Conservation (phyloP, 2,888 invertebrate genomes). For the Iselma pallidipennis region DNA sequence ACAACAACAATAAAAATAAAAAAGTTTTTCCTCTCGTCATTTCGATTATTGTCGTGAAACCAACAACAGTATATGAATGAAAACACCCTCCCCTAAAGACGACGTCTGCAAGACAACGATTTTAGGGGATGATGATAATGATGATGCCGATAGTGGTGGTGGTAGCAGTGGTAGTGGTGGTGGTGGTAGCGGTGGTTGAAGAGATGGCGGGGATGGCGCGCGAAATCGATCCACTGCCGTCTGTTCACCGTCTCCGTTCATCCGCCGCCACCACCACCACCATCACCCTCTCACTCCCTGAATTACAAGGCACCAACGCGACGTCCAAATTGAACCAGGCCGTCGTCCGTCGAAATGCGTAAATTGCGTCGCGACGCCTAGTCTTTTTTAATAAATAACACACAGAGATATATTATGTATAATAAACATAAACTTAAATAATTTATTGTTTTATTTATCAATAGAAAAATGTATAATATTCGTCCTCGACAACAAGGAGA, state of each 20-base stretch:
- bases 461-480: not conserved
- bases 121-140: no score
- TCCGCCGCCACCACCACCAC: not conserved
- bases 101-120: no score
- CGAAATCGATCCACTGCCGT: not conserved
- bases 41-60: not conserved
- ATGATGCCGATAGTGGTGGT: no score
- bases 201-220: not conserved
- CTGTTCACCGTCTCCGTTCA: not conserved
- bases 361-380: not conserved
- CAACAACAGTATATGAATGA: not conserved
- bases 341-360: not conserved
- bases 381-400: not conserved
- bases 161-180: not conserved
- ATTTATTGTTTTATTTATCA: not conserved
- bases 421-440: no score
- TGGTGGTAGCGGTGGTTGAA: not conserved
- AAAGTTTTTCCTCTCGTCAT: not conserved
- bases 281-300: not conserved
- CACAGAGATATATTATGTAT: no score
- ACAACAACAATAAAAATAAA: not conserved
- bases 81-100: no score
- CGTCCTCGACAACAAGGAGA: not conserved
- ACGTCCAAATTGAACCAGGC: not conserved
- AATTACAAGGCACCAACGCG: not conserved